Base-by-base conservation (phyloP, 2,888 invertebrate genomes). In the Lithophane socia region DNA sequence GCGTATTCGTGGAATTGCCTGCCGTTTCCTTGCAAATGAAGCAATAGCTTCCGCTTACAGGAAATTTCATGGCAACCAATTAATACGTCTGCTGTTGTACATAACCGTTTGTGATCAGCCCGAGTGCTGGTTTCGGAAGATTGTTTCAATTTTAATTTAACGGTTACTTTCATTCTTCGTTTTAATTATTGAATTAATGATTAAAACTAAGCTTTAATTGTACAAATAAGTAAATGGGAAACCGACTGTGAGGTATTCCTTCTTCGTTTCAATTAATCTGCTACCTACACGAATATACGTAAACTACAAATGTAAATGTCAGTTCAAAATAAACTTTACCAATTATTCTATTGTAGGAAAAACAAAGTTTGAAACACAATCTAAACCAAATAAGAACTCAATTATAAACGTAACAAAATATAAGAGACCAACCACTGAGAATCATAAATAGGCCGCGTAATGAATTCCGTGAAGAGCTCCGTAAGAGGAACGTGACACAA, bases 11-110 rank as follows among this genome's bases (percentile, higher is more conserved):
- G 81, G 81, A 89, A 91, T 90, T 85, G 80, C 86, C 82, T 58
- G 86, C 87, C 87, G 87, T 93, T 93, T 92, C 87, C 91, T 92
- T 92, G 91, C 91, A 94, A 94, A 94, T 94, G 90, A 93, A 93
- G 92, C 89, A 86, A 91, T 92, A 85, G 86, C 86, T 89, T 89
- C 87, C 86, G 80, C 88, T 82, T 83, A 83, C 74, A 75, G 77
- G 84, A 89, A 89, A 90, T 91, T 90, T 85, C 76, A 76, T 82
- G 65, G 69, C 61, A 44, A 67, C 67, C 79, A 84, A 88, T 81
- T 82, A 86, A 81, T 78, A 81, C 70, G 44, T 63, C 66, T 67
- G 68, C 61, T 73, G 63, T 64, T 77, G 61, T 65, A 52, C 16
- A 44, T 37, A 73, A 58, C 66, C 72, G 66, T 75, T 71, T 65